Base-by-base conservation (phyloP, 2,797 vertebrate species). In the Acomys russatus region DNA sequence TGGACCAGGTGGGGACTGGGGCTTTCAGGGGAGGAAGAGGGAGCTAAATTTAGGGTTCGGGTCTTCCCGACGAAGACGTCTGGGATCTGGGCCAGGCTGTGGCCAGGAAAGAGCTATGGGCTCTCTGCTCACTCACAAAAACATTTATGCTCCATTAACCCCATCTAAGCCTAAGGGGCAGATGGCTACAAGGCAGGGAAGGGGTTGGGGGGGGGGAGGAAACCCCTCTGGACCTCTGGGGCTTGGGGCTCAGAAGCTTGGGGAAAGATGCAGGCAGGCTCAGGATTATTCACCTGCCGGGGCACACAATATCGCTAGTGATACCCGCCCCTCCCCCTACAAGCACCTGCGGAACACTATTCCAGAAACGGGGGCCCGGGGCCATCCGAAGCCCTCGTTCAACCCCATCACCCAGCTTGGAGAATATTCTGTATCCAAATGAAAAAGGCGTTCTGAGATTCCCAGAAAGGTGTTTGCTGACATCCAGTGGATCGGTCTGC, bases 401-500 rank as follows among this genome's bases (percentile, higher is more conserved):
- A 51, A 12, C 28, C 66, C 6, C 10, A 51, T 88, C 22, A 22
- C 44, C 59, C 49, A 33, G 28, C 30, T 73, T 87, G 78, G 51
- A 77, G 44, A 84, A 22, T 30, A 33, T 68, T 80, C 79, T 6
- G 10, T 56, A 70, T 1, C 0, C 0, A 70, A 11, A 44, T 61
- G 33, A 30, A 59, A 38, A 28, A 0, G 4, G 49, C 56, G 6
- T 35, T 35, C 18, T 12, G 28, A 59, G 18, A 71, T 15, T 12
- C 7, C 17, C 70, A 25, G 0, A 0, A 28, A 11, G n/a, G 9
- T 6, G 4, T 64, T 49, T 20, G 15, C 30, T 1, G 33, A 0
- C 6, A 0, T n/a, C 82, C 3, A 0, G 3, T 0, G 11, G 20
- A 25, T 51, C 10, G 23, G 1, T 5, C 59, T 8, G 1, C 9